Percentiles rank a stretch among this genome's conserved stretches.
Evolutionary conservation across 2,888 invertebrate genomes (phyloP).

Genomic region (Sthenelais limicola): DNA sequence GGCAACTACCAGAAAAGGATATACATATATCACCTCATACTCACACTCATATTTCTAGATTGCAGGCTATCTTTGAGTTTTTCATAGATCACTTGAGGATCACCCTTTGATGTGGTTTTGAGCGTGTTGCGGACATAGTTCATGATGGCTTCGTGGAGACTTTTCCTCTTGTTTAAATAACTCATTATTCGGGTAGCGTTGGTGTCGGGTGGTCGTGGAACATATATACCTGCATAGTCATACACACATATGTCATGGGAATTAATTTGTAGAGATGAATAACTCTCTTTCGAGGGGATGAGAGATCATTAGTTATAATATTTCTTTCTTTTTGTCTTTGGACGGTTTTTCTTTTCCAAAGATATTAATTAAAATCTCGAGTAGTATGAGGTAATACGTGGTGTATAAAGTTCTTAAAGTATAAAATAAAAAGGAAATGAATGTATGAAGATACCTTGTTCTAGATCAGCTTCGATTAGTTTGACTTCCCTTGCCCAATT

Average conservation of each 20-base stretch:
- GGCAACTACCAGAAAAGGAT: too few relatives aligned
- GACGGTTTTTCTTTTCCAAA: too few relatives aligned
- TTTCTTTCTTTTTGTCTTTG: too few relatives aligned
- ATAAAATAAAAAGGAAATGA: too few relatives aligned
- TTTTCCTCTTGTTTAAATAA: background rate
- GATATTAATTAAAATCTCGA: too few relatives aligned
- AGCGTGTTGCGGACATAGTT: background rate
- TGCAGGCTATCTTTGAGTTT: background rate
- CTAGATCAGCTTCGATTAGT: background rate
- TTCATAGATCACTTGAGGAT: conserved; percentile 12
- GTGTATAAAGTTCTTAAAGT: too few relatives aligned
- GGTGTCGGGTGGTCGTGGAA: conserved; percentile 17
- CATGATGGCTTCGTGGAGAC: background rate
- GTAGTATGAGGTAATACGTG: too few relatives aligned
- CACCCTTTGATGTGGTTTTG: background rate
- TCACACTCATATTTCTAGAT: background rate
- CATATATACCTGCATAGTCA: conserved; percentile 11
- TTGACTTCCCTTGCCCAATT: background rate
- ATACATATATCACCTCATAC: too few relatives aligned
- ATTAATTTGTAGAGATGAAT: too few relatives aligned
- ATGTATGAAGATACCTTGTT: background rate
- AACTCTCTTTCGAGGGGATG: too few relatives aligned
- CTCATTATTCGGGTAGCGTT: background rate
- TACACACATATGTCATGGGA: too few relatives aligned
- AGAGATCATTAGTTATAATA: too few relatives aligned